Evolutionary conservation across 2,888 invertebrate species (phyloP).

Genomic region (Drosophila paranaensis): DNA sequence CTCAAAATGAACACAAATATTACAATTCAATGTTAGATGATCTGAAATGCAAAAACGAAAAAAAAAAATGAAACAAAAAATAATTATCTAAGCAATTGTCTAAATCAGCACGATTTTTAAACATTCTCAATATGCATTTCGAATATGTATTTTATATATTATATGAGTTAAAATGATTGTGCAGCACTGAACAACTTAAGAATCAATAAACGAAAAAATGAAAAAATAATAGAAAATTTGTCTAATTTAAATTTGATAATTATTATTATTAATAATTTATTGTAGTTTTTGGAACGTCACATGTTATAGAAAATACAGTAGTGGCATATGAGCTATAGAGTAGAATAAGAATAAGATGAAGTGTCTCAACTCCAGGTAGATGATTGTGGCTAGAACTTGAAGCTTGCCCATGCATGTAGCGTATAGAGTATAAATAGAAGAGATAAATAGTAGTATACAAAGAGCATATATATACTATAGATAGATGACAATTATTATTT

Average conservation of each 20-base stretch:
- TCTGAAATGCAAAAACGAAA: slow-evolving; percentile 18
- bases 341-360: no score
- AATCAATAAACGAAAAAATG: slow-evolving; percentile 61
- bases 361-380: no score
- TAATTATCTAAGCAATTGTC: slow-evolving; percentile 44
- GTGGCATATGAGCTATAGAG: no score
- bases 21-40: slow-evolving; percentile 42
- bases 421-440: no score
- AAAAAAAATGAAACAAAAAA: slow-evolving; percentile 4
- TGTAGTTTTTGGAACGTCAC: no score
- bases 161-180: slow-evolving; percentile 52
- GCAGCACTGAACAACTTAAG: slow-evolving; percentile 60
- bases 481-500: no score
- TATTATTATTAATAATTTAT: no score
- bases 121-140: slow-evolving; percentile 29
- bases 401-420: no score
- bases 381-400: no score
- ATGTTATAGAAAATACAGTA: no score
- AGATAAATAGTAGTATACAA: no score
- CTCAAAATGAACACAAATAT: slow-evolving; percentile 44
- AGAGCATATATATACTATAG: no score
- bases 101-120: slow-evolving; percentile 32
- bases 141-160: slow-evolving; percentile 39
- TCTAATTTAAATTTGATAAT: background rate
- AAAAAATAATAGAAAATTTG: slow-evolving; percentile 7